These are phyloP conservation scores for Sesia apiformis DNA, from an alignment of 2,888 invertebrate species.

Conservation along the genomic window DNA sequence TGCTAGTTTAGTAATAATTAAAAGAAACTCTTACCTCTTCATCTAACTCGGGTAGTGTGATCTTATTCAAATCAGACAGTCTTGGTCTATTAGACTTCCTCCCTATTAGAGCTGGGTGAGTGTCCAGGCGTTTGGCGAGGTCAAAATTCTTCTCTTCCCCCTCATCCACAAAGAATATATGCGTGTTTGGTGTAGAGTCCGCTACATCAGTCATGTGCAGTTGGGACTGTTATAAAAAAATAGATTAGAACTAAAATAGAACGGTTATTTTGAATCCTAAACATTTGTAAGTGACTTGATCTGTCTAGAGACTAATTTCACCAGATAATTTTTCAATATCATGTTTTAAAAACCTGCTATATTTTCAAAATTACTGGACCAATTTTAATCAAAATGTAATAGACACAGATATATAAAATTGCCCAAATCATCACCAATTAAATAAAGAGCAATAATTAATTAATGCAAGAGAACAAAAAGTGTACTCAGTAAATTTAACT, in stretches of 20 bases:
- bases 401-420: too few relatives aligned
- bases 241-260: neutral
- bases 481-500: too few relatives aligned
- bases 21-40: constrained; percentile 44
- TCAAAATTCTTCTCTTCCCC: constrained; percentile 78
- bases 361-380: too few relatives aligned
- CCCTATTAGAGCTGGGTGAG: constrained; percentile 81
- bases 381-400: too few relatives aligned
- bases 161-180: constrained; percentile 85
- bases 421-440: too few relatives aligned
- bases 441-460: too few relatives aligned
- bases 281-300: too few relatives aligned
- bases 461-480: too few relatives aligned
- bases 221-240: constrained; percentile 75
- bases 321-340: too few relatives aligned
- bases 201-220: constrained; percentile 88
- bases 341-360: too few relatives aligned
- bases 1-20: neutral
- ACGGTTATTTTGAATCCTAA: too few relatives aligned
- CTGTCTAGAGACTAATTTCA: too few relatives aligned
- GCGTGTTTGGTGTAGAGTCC: constrained; percentile 80
- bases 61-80: constrained; percentile 71
- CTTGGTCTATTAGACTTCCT: constrained; percentile 81
- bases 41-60: constrained; percentile 75
- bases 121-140: constrained; percentile 80